Conservation (phyloP, 2,113 vertebrate species). For the Oreocharis arfaki region DNA sequence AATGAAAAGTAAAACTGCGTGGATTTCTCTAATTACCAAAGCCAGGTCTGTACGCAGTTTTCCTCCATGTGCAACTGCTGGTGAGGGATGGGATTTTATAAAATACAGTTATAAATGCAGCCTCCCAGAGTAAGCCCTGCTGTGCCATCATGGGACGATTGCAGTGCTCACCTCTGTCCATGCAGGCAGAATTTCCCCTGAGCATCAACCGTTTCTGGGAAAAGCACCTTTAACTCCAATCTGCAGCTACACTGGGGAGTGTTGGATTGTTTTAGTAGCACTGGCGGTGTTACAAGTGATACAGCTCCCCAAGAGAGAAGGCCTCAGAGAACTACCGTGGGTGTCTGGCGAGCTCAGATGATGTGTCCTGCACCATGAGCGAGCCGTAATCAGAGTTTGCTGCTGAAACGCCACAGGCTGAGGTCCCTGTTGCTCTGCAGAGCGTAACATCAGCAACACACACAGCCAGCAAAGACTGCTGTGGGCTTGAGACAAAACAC, state of each 20-base stretch:
- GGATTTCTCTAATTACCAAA: neutral
- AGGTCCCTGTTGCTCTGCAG: neutral
- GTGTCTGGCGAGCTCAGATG: neutral
- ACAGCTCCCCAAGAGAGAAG: neutral
- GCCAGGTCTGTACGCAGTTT: neutral
- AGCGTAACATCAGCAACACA: neutral
- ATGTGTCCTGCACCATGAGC: neutral
- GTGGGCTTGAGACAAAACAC: constrained; percentile 11
- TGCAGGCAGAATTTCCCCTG: neutral
- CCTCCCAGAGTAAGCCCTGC: neutral
- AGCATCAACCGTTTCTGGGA: neutral
- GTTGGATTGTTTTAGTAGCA: neutral
- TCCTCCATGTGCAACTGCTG: neutral
- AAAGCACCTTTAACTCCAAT: neutral
- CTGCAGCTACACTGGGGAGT: neutral
- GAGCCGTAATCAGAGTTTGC: neutral
- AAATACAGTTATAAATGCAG: neutral
- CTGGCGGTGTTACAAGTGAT: neutral
- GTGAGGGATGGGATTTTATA: neutral
- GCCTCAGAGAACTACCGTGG: neutral
- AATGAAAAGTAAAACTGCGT: neutral
- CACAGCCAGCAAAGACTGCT: neutral
- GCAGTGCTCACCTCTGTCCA: neutral
- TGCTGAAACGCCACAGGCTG: neutral
- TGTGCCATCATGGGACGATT: neutral